A percentile compares a stretch with the other conserved stretches of the same genome.
phyloP scores from a whole-genome alignment of 2,113 vertebrate species.

The Fukomys damarensis region DNA sequence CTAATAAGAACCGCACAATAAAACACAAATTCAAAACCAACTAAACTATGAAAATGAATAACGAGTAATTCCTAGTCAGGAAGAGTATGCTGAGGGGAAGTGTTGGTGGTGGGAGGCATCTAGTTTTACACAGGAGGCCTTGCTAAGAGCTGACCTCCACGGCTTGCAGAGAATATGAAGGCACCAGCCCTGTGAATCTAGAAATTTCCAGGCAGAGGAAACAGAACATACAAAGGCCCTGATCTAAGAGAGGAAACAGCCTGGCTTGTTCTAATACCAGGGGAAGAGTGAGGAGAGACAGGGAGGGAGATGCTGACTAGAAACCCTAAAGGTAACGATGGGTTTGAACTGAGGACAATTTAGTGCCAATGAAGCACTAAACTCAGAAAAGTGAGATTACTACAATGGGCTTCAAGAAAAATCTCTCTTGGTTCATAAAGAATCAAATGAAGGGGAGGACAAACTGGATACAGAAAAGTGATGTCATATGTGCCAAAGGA shows the following conservation, averaged over 20 bases:
- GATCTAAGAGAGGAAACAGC: conserved; percentile 20
- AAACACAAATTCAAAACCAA: conserved; percentile 1
- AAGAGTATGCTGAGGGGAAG: background rate
- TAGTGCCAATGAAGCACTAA: background rate
- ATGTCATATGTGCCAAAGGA: background rate
- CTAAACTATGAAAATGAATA: background rate
- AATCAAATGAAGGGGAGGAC: background rate
- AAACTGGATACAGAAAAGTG: background rate
- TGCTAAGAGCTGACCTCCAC: background rate
- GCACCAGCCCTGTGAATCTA: background rate
- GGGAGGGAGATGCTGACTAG: background rate
- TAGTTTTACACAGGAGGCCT: conserved; percentile 6
- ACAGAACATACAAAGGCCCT: background rate
- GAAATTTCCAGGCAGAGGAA: conserved; percentile 23
- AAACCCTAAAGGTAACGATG: background rate
- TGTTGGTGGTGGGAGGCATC: background rate
- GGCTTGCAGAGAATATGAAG: background rate
- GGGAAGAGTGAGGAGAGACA: background rate
- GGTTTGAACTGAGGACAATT: background rate
- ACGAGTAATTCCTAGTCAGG: background rate
- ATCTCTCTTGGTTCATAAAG: background rate
- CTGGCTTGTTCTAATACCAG: background rate
- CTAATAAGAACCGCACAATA: background rate
- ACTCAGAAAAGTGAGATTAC: background rate
- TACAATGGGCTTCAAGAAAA: background rate